Evolutionary conservation across 2,113 vertebrate genomes (phyloP), one percentile per base, ranked within the genome.

Genomic region (Misgurnus mizolepis): DNA sequence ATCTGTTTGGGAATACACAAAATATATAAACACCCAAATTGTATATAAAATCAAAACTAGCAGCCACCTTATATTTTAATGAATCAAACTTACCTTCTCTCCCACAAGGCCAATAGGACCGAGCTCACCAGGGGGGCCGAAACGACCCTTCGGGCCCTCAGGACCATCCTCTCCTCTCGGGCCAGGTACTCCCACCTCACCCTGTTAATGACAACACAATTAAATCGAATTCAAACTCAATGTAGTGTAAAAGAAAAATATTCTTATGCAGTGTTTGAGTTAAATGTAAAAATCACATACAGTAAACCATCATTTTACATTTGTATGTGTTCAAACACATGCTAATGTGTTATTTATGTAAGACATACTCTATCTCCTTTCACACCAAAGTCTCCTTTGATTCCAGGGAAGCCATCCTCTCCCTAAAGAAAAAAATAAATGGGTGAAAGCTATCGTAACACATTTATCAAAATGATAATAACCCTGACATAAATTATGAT

Each of bases 91-190:
- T 87, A 98, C 96, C 95, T 98, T 98, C 88, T 98, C 96, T 58
- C 96, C 96, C 65, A 93, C 4, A 0, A 89, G 86, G 69, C 96
- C 96, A 0, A 94, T 1, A 6, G 94, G 93, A 39, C 96, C 96
- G 0, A 93, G 47, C 66, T 98, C 96, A 65, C 96, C 96, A 0
- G 89, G 92, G 17, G 95, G 94, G 6, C 96, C 96, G 1, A 94
- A 89, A 0, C 95, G 94, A 34, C 96, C 96, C 86, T 98, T 98
- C 0, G 95, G 93, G 43, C 96, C 96, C 82, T 98, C 96, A 0
- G 95, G 91, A 11, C 96, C 96, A 0, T 98, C 96, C 70, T 97
- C 96, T 67, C 96, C 96, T 84, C 95, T 93, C 66, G 95, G 93
- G 0, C 96, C 96, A 0, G 95, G 83, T 0, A 96, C 92, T 69